Base-by-base conservation (phyloP, 1,140 invertebrate species). In the Plectrocnemia conspersa region DNA sequence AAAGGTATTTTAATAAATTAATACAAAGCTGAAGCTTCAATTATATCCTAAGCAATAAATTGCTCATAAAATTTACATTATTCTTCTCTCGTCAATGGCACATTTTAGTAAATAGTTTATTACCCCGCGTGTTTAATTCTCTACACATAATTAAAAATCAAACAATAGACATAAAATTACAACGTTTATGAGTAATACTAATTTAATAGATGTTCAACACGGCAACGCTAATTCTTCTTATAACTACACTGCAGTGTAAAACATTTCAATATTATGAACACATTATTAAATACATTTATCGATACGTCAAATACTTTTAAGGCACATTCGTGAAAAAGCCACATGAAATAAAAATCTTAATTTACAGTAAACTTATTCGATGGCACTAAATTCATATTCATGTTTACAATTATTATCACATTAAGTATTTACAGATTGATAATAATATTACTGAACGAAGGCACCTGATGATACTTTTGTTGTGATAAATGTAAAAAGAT, bases 321-420 rank as follows among this genome's bases (percentile, higher is more conserved):
- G 59, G 59, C 59, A 61, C 59, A 27, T 44, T 50, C 23, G 59
- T 61, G 59, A 61, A 61, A 54, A 61, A 61, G 59, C 59, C 59
- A 61, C 50, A 53, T 56, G 15, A 24, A 27, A 16, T 50, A 58
- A 13, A 42, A 11, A 46, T 53, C 21, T 19, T 56, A 50, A 11
- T 48, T 22, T 48, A n/a, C 19, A 33, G n/a, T 42, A 44, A 44
- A 52, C 25, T 22, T 22, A 2, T 16, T 42, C 24, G 16, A 44
- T 13, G 29, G 13, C 15, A 24, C 16, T 22, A 42, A 18, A 32
- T 44, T 33, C n/a, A n/a, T n/a, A n/a, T 27, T 46, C 15, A 29
- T 23, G 13, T 16, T 19, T 42, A 19, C 22, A 42, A 11, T 10
- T 42, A 44, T 44, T 33, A 41, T 41, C 15, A 18, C 27, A 47